Evolutionary conservation across 2,797 vertebrate genomes (phyloP).

Genomic region (Zenarchopterus dispar): DNA sequence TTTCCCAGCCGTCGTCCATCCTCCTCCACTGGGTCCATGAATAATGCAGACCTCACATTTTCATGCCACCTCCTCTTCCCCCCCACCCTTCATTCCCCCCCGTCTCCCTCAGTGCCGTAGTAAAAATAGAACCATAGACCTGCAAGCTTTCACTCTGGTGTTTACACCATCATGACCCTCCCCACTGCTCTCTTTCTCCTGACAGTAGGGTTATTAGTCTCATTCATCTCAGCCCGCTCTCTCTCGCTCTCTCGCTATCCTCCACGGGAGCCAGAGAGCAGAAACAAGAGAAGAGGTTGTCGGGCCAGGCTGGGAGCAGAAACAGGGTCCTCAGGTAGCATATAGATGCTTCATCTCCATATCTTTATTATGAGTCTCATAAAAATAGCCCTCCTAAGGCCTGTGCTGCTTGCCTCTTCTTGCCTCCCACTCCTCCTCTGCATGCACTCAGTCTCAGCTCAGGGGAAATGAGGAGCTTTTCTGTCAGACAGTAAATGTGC

Average conservation of each 20-base stretch:
- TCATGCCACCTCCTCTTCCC: constrained; percentile 71
- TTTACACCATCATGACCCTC: constrained; percentile 73
- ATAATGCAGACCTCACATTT: constrained; percentile 80
- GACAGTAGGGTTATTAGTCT: constrained; percentile 66
- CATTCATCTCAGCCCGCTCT: constrained; percentile 67
- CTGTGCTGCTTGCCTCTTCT: constrained; percentile 26
- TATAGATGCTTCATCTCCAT: constrained; percentile 69
- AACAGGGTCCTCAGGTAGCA: constrained; percentile 64
- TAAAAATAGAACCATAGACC: constrained; percentile 80
- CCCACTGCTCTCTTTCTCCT: constrained; percentile 54
- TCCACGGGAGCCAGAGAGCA: constrained; percentile 46
- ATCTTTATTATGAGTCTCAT: constrained; percentile 72
- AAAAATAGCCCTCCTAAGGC: constrained; percentile 70
- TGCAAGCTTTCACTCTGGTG: constrained; percentile 71
- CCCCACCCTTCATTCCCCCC: constrained; percentile 48
- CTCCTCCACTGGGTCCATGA: constrained; percentile 68
- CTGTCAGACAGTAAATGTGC: constrained; percentile 57
- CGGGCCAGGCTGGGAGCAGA: constrained; percentile 54
- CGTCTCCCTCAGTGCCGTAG: constrained; percentile 50
- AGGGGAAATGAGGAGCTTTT: constrained; percentile 52
- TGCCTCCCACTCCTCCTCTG: constrained; percentile 58
- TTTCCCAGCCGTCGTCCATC: constrained; percentile 40
- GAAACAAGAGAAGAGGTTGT: constrained; percentile 56
- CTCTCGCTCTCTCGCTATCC: constrained; percentile 49
- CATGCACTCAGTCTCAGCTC: constrained; percentile 54